Percentiles rank a stretch among this genome's conserved stretches.
Conservation (phyloP, 2,888 invertebrate species). For the Brenthis daphne region DNA sequence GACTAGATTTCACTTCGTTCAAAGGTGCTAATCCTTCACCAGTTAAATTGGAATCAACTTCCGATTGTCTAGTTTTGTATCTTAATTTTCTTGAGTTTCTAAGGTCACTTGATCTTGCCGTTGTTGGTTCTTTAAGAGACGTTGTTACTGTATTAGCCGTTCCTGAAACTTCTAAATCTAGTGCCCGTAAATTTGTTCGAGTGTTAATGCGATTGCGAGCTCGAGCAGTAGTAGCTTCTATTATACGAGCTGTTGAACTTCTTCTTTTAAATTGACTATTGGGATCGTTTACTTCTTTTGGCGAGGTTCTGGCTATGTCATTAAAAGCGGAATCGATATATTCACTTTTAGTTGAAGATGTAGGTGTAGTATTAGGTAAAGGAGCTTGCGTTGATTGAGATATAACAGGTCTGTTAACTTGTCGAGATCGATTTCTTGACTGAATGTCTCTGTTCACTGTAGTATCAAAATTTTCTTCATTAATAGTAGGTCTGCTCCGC, state of each 20-base stretch:
- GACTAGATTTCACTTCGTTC: slow-evolving; percentile 70
- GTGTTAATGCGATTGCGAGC: slow-evolving; percentile 58
- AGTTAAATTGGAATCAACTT: slow-evolving; percentile 71
- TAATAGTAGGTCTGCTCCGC: slow-evolving; percentile 56
- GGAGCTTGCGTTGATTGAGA: slow-evolving; percentile 33
- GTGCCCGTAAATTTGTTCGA: slow-evolving; percentile 54
- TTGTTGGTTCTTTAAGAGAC: slow-evolving; percentile 61
- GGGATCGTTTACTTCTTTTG: slow-evolving; percentile 51
- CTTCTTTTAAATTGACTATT: slow-evolving; percentile 59
- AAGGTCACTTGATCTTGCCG: slow-evolving; percentile 57
- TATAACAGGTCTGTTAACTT: slow-evolving; percentile 39
- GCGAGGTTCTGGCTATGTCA: slow-evolving; percentile 54
- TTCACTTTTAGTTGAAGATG: slow-evolving; percentile 29
- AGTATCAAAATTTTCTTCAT: slow-evolving; percentile 49
- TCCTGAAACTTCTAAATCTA: slow-evolving; percentile 65
- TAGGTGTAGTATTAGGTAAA: slow-evolving; percentile 16
- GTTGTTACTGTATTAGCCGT: slow-evolving; percentile 64
- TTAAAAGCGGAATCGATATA: slow-evolving; percentile 51
- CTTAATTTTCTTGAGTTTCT: slow-evolving; percentile 65
- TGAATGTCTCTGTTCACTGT: slow-evolving; percentile 52
- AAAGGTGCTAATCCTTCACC: slow-evolving; percentile 59
- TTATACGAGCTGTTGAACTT: slow-evolving; percentile 53
- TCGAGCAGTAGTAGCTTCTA: slow-evolving; percentile 52
- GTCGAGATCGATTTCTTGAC: slow-evolving; percentile 55
- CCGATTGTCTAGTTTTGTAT: slow-evolving; percentile 61